Evolutionary conservation across 2,888 invertebrate species (phyloP).

Genomic region (Abrostola triplasia): DNA sequence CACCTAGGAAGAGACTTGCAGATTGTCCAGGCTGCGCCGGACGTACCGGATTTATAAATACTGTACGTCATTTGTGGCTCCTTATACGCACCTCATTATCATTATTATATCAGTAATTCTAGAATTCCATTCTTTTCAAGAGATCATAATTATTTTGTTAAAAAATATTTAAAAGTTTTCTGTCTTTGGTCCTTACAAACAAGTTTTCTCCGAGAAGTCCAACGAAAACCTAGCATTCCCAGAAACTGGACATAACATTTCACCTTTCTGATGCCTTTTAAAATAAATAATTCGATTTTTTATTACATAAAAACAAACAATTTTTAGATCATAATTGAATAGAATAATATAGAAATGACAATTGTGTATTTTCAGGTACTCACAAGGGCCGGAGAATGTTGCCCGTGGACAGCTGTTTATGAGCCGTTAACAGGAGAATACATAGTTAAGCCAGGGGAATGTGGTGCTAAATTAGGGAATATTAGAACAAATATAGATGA

Average conservation of each 20-base stretch:
- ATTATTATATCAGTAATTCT: not conserved
- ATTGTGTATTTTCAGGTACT: not conserved
- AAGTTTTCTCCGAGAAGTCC: too few species aligned
- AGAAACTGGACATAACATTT: too few species aligned
- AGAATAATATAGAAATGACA: not conserved
- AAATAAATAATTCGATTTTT: too few species aligned
- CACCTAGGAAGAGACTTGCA: not conserved
- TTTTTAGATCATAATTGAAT: too few species aligned
- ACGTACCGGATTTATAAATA: not conserved
- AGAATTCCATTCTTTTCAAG: not conserved
- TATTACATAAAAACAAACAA: too few species aligned
- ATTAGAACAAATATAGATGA: not conserved
- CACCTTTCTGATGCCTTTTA: too few species aligned
- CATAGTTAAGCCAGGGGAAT: not conserved
- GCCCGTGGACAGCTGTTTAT: not conserved
- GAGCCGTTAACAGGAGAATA: not conserved
- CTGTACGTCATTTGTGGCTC: conserved; percentile 2
- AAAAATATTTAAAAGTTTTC: too few species aligned
- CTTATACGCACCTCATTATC: not conserved
- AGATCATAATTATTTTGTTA: too few species aligned
- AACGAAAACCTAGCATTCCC: too few species aligned
- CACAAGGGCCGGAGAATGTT: not conserved
- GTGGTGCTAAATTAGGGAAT: not conserved
- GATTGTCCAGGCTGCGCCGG: not conserved
- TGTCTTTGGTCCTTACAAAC: too few species aligned